Conservation (phyloP, 2,888 invertebrate species). For the Carpatolechia fugitivella region DNA sequence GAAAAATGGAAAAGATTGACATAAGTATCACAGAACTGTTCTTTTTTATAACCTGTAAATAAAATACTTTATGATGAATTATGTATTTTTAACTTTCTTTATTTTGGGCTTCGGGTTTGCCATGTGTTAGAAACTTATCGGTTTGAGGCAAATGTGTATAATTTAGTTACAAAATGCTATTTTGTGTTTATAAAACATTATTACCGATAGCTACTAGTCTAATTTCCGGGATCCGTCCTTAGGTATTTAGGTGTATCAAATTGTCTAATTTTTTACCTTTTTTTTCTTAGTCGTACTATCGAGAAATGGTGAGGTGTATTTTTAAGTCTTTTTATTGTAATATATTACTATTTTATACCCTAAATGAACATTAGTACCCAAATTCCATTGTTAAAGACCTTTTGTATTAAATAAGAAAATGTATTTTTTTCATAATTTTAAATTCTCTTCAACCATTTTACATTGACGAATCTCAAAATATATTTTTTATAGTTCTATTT, state of each 20-base stretch:
- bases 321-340: slow-evolving; percentile 6
- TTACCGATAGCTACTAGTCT: slow-evolving; percentile 47
- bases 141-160: slow-evolving; percentile 16
- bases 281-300: slow-evolving; percentile 33
- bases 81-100: slow-evolving; percentile 34
- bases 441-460: neutral
- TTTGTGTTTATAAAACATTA: slow-evolving; percentile 13
- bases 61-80: slow-evolving; percentile 25
- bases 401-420: no score
- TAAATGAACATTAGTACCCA: neutral
- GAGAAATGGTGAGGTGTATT: slow-evolving; percentile 22
- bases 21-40: slow-evolving; percentile 31
- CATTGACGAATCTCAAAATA: neutral
- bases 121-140: slow-evolving; percentile 28
- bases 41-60: slow-evolving; percentile 29
- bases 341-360: slow-evolving; percentile 12
- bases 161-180: slow-evolving; percentile 14
- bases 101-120: slow-evolving; percentile 52
- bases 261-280: slow-evolving; percentile 28
- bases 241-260: slow-evolving; percentile 31
- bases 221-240: slow-evolving; percentile 40
- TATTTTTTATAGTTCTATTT: neutral
- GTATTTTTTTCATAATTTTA: neutral
- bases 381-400: no score
- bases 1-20: slow-evolving; percentile 19